Evolutionary conservation across 2,797 vertebrate species (phyloP).

Genomic region (Jordanella pulchra): DNA sequence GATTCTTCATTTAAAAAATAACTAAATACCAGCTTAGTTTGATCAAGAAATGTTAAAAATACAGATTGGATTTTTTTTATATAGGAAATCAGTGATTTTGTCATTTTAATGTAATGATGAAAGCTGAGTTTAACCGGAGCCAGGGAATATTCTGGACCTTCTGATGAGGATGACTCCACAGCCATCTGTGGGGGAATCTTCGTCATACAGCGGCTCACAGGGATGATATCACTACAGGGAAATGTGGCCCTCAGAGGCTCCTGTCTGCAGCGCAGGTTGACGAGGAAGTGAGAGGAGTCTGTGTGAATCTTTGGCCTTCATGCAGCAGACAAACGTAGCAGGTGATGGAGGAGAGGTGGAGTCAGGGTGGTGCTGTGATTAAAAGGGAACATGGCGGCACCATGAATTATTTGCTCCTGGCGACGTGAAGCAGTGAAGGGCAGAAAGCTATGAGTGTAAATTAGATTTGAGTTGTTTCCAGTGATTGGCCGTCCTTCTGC

Average conservation of each 20-base stretch:
- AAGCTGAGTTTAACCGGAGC: not conserved
- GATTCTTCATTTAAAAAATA: no score
- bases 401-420: constrained; percentile 3
- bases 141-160: constrained; percentile 8
- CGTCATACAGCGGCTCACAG: constrained; percentile 19
- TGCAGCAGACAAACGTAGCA: not conserved
- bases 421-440: constrained; percentile 4
- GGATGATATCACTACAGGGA: not conserved
- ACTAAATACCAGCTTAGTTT: not conserved
- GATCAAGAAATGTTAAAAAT: not conserved
- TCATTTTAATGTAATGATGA: not conserved
- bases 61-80: not conserved
- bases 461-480: constrained; percentile 22
- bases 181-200: constrained; percentile 30
- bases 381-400: not conserved
- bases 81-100: not conserved
- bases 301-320: not conserved
- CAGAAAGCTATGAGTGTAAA: constrained; percentile 2
- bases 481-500: constrained; percentile 10
- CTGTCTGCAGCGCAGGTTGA: not conserved
- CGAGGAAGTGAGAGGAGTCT: not conserved
- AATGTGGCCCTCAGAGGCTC: constrained; percentile 11
- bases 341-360: not conserved
- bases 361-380: constrained; percentile 7
- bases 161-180: constrained; percentile 44